Base-by-base conservation (phyloP, 2,888 invertebrate species). In the Melieria crassipennis region DNA sequence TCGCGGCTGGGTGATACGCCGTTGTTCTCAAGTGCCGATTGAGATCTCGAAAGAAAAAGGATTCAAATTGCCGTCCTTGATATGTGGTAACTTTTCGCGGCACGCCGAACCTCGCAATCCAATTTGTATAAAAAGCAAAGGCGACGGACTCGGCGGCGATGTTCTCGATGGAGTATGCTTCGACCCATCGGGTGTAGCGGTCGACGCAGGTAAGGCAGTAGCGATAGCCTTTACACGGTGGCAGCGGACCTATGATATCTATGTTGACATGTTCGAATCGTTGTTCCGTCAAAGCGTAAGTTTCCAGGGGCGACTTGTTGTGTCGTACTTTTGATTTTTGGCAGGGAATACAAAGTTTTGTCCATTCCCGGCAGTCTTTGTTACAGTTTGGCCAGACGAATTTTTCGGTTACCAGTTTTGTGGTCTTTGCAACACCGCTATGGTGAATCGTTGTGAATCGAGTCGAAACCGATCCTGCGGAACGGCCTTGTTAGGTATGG, bases 141-240 rank as follows among this genome's bases (percentile, higher is more conserved):
- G 73, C 63, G 5, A 69, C 65, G 30, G 30, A 30, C 30, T 30
- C 30, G 30, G 30, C 30, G 30, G 30, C 30, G 30, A 30, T 30
- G 62, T 80, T 75, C 30, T 43, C 30, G 2, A 81, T 64, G 2
- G 79, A 78, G 30, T 77, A 69, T 10, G 76, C 78, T 63, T 77
- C 79, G 3, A 77, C 73, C 78, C 79, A 81, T 1, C 78, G 62
- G 0, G 77, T 73, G 46, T 76, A 78, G 76, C 65, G 60, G 55
- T 76, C 75, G 48, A 77, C 68, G 47, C 79, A 78, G 0, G 86
- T 86, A 4, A 86, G 77, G 46, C 79, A 77, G 65, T 86, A 86
- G 9, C 74, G 56, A 6, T 48, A 46, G 30, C 46, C 43, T 43
- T 4, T 55, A 10, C 52, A 56, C 56, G 68, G 10, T 11, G 86